phyloP scores from a whole-genome alignment of 1,140 invertebrate genomes.

The Heterodera carotae region DNA sequence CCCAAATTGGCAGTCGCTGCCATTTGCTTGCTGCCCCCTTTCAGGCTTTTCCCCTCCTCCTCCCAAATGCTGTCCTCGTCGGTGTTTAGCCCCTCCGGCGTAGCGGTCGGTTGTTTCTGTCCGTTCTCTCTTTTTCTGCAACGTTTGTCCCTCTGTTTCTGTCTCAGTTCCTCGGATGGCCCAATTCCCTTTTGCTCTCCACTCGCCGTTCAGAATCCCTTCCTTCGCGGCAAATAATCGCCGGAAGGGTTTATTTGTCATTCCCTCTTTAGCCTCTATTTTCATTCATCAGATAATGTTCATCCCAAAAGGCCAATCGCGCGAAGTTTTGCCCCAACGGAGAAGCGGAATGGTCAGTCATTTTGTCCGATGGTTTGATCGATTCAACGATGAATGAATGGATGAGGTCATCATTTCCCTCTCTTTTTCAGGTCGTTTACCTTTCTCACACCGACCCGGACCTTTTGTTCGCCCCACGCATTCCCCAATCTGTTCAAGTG shows the following conservation, averaged over 20 bases:
- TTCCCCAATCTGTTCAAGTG: conserved; percentile 39
- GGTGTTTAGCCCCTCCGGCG: conserved; percentile 45
- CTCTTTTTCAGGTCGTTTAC: conserved; percentile 30
- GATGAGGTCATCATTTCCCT: background rate
- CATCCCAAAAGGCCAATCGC: conserved; percentile 42
- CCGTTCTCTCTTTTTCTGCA: background rate
- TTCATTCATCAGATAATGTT: conserved; percentile 42
- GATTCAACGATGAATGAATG: too few species aligned
- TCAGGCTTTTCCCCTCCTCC: conserved; percentile 25
- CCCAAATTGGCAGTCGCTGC: conserved; percentile 21
- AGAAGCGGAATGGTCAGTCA: conserved; percentile 46
- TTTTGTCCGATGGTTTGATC: background rate
- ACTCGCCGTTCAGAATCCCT: conserved; percentile 18
- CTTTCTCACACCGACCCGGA: conserved; percentile 44
- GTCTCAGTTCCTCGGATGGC: conserved; percentile 54
- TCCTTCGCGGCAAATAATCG: conserved; percentile 43
- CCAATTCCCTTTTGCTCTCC: conserved; percentile 50
- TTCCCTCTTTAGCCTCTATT: background rate
- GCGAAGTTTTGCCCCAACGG: conserved; percentile 38
- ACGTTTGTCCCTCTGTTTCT: background rate
- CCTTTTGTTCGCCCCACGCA: conserved; percentile 29
- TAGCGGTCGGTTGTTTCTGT: conserved; percentile 31
- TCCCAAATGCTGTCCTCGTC: conserved; percentile 55
- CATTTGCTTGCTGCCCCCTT: conserved; percentile 7
- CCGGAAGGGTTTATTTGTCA: conserved; percentile 35